Conservation (phyloP, 2,888 invertebrate genomes). For the Pterostichus madidus region DNA sequence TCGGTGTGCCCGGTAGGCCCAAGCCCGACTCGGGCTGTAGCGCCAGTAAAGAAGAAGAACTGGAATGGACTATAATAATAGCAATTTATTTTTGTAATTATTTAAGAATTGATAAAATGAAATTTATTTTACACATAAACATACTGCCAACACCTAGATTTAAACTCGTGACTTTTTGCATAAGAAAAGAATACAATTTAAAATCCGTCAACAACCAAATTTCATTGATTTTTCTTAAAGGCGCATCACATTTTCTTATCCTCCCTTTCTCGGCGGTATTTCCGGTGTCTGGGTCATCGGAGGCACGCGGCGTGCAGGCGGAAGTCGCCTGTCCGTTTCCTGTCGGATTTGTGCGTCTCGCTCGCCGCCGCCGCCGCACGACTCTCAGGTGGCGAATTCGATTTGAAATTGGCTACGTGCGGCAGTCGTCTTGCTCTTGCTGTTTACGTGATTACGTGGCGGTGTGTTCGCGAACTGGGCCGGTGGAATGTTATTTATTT, state of each 20-base stretch:
- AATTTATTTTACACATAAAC: no score
- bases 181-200: no score
- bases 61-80: no score
- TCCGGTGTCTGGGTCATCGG: conserved; percentile 17
- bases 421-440: neutral
- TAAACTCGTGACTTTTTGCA: no score
- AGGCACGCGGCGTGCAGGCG: conserved; percentile 18
- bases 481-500: neutral
- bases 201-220: neutral
- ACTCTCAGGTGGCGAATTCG: conserved; percentile 61
- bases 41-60: no score
- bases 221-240: neutral
- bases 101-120: no score
- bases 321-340: conserved; percentile 52
- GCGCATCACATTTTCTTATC: neutral
- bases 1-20: no score
- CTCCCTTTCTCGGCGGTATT: neutral
- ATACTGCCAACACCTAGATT: no score
- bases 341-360: conserved; percentile 38
- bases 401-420: conserved; percentile 57
- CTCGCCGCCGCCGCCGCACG: neutral
- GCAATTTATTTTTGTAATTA: no score
- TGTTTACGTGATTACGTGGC: conserved; percentile 25
- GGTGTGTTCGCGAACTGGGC: neutral
- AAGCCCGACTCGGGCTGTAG: no score